These are phyloP conservation scores for Odontothrips loti DNA, from an alignment of 2,888 invertebrate species.

Conservation along the genomic window DNA sequence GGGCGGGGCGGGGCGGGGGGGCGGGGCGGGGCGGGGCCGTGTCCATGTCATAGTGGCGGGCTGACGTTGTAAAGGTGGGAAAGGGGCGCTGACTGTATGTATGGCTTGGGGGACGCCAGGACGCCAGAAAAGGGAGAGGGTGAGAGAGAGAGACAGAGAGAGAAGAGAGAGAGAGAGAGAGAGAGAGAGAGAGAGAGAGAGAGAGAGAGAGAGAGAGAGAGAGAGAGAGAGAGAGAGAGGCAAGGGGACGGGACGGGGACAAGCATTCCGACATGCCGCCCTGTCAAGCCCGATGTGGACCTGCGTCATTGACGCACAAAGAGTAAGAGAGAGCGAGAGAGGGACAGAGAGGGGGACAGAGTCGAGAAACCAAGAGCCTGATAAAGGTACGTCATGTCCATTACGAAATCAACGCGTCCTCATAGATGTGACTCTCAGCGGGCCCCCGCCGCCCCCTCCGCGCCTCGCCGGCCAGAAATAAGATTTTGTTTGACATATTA, in stretches of 20 bases:
- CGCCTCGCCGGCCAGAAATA: not conserved
- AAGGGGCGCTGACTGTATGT: no score
- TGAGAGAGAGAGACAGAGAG: not conserved
- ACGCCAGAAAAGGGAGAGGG: not conserved
- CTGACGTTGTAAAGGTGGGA: no score
- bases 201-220: not conserved
- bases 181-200: constrained; percentile 1
- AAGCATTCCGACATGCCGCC: no score
- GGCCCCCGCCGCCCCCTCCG: not conserved
- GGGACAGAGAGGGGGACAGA: not conserved
- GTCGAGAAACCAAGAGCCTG: not conserved
- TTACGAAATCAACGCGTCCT: not conserved
- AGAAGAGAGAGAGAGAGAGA: not conserved
- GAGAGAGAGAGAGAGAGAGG: not conserved
- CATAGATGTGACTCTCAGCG: not conserved
- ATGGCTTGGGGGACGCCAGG: not conserved
- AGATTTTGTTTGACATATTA: constrained; percentile 21
- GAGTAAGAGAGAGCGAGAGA: not conserved
- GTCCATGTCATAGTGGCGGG: no score
- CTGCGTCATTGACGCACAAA: no score
- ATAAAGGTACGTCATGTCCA: constrained; percentile 17
- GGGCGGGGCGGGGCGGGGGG: not conserved
- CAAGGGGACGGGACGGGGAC: not conserved
- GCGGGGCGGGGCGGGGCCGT: not conserved
- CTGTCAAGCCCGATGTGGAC: no score